Evolutionary conservation across 2,888 invertebrate species (phyloP), one percentile per base, ranked within the genome.

Genomic region (Ormyrus nitidulus): DNA sequence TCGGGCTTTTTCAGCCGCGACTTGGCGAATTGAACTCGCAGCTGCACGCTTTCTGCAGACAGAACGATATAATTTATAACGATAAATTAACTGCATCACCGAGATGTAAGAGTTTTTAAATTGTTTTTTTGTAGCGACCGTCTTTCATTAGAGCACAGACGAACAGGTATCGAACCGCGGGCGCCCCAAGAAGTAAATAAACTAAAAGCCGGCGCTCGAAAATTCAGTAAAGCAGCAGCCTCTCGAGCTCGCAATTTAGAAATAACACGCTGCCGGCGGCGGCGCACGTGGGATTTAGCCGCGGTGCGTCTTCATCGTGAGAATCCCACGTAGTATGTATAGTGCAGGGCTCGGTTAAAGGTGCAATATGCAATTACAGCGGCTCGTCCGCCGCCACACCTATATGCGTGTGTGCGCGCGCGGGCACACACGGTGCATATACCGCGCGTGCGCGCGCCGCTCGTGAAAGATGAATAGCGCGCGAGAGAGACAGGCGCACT

Each of bases 261-360:
- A 73, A 64, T 62, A 10, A 44, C 44, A 7, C 34, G 7, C 10
- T 7, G n/a, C 19, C 1, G n/a, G 11, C 48, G 11, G 6, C 19
- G 34, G 53, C 61, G 8, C 68, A 54, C 54, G 7, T 34, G 34
- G 49, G 13, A 59, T 48, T 48, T 48, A 65, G 56, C 48, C 48
- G 8, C 48, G 10, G 61, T 77, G 81, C 69, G 69, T 82, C 83
- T 80, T 79, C 80, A 70, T 79, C 79, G 82, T 54, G 78, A 73
- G 79, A 51, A 72, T 64, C 59, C 10, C 61, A 62, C 46, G 53
- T 62, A 61, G 59, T 46, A 7, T 44, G 13, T 71, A 74, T 74
- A 66, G 62, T 68, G 68, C 69, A 72, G 56, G 69, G 11, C 79
- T 49, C 51, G 74, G 69, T 74, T 79, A 74, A 79, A 79, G 79